A percentile compares a stretch with the other conserved stretches of the same genome.
These are phyloP conservation scores for roundworm (Caenorhabditis elegans) DNA, from an alignment of 1,140 invertebrate species.

Conservation along the genomic window DNA sequence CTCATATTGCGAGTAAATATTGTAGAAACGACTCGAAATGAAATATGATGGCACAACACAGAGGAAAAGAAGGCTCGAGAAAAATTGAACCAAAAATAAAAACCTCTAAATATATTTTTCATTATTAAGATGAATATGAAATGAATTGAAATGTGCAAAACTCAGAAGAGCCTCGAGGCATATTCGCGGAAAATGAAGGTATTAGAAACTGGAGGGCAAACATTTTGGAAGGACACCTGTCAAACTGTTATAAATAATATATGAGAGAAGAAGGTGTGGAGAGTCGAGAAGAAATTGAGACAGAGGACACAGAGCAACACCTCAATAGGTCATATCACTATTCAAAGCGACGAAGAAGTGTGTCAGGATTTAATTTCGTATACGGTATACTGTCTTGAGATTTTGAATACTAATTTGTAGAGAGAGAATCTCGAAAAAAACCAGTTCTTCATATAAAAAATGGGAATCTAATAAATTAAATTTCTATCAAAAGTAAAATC, in stretches of 20 bases:
- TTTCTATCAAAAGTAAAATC: too few relatives aligned
- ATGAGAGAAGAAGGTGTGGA: background rate
- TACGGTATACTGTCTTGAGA: too few relatives aligned
- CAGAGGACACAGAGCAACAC: background rate
- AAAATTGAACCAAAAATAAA: too few relatives aligned
- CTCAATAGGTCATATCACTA: too few relatives aligned
- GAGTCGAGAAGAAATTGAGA: background rate
- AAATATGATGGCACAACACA: background rate
- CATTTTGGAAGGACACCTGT: slow-evolving; percentile 11
- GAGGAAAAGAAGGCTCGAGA: background rate
- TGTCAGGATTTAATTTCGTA: too few relatives aligned
- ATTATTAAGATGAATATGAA: slow-evolving; percentile 16
- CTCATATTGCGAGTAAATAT: slow-evolving; percentile 32
- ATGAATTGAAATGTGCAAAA: background rate
- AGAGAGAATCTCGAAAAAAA: too few relatives aligned
- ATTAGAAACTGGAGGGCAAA: background rate
- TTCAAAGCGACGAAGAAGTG: too few relatives aligned
- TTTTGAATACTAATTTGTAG: too few relatives aligned
- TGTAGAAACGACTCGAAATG: background rate
- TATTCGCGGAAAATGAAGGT: background rate
- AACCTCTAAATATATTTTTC: background rate
- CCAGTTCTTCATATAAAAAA: too few relatives aligned
- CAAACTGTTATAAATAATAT: slow-evolving; percentile 26
- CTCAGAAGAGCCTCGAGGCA: too few relatives aligned
- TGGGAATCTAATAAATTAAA: too few relatives aligned